phyloP scores from a whole-genome alignment of 1,140 invertebrate species.

The Plectrocnemia conspersa region DNA sequence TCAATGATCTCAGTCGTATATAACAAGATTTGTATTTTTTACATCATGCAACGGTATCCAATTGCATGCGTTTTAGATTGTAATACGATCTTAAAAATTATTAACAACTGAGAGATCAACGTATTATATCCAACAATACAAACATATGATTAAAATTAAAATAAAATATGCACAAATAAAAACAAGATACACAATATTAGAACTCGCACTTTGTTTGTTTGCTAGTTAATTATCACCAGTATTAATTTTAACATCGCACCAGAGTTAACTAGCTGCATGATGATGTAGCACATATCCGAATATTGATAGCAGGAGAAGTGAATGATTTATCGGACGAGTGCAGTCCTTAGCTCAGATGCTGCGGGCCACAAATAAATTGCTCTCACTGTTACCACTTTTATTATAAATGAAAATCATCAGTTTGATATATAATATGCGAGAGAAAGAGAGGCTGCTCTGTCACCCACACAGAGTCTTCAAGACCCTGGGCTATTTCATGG shows the following conservation, averaged over 20 bases:
- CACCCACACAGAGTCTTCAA: neutral
- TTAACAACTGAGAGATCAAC: neutral
- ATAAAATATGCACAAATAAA: too few relatives aligned
- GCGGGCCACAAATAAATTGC: conserved; percentile 22
- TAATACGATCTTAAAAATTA: conserved; percentile 3
- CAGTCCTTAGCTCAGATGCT: conserved; percentile 7
- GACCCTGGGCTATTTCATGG: neutral
- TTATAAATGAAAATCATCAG: conserved; percentile 30
- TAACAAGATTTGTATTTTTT: neutral
- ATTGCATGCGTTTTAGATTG: conserved; percentile 6
- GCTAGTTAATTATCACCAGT: neutral
- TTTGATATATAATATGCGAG: conserved; percentile 11
- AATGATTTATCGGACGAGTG: conserved; percentile 5
- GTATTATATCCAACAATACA: too few relatives aligned
- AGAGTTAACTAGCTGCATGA: too few relatives aligned
- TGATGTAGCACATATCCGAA: neutral
- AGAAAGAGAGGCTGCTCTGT: neutral
- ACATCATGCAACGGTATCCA: neutral
- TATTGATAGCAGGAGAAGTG: neutral
- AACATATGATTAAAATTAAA: neutral
- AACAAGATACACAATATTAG: neutral
- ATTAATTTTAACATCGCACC: too few relatives aligned
- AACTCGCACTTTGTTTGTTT: neutral
- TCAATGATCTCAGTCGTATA: conserved; percentile 1
- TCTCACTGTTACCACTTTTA: conserved; percentile 23